These are phyloP conservation scores for Phalloptychus januarius DNA, from an alignment of 2,797 vertebrate genomes.

Conservation along the genomic window DNA sequence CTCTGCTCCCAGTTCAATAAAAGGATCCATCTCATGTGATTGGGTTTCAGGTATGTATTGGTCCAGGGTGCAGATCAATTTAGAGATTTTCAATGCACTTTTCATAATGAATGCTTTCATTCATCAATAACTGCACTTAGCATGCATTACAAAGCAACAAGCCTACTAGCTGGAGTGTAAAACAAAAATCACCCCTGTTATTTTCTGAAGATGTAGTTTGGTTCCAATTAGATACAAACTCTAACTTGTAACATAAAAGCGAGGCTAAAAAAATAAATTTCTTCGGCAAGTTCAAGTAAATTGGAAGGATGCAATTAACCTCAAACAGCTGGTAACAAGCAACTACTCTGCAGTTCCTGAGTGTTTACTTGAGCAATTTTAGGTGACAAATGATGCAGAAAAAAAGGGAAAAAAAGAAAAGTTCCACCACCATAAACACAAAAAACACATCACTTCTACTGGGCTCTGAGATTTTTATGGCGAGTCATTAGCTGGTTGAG, in stretches of 20 bases:
- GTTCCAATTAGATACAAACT: constrained; percentile 25
- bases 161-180: constrained; percentile 32
- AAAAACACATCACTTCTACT: constrained; percentile 36
- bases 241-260: constrained; percentile 14
- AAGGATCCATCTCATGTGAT: constrained; percentile 52
- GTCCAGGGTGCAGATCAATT: constrained; percentile 43
- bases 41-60: constrained; percentile 48
- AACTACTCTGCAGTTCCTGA: constrained; percentile 45
- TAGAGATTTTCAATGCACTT: constrained; percentile 70
- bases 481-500: constrained; percentile 58
- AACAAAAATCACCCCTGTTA: constrained; percentile 20
- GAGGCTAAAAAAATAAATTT: constrained; percentile 24
- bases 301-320: constrained; percentile 46
- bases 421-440: constrained; percentile 53
- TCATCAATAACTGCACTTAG: constrained; percentile 55
- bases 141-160: constrained; percentile 44
- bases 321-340: constrained; percentile 59
- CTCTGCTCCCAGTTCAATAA: constrained; percentile 50
- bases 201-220: constrained; percentile 31
- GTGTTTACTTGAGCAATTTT: constrained; percentile 49
- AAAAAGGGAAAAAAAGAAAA: constrained; percentile 45
- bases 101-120: constrained; percentile 65
- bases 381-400: constrained; percentile 62
- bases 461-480: constrained; percentile 40
- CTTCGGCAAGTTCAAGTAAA: constrained; percentile 40